These are phyloP conservation scores for Nicator chloris DNA, from an alignment of 2,113 vertebrate species.

Conservation along the genomic window DNA sequence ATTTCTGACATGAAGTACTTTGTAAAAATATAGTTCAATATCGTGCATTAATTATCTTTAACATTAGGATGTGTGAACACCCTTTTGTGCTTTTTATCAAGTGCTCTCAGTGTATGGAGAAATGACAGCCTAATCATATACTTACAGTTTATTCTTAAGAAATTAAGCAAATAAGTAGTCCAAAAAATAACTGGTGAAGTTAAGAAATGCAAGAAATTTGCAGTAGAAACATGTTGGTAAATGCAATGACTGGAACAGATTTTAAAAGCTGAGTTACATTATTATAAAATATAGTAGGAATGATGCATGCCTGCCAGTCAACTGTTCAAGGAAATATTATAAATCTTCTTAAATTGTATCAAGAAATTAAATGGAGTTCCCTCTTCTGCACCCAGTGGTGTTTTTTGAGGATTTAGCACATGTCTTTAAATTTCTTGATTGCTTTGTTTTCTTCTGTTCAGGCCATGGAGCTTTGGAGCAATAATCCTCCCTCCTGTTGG, in stretches of 20 bases:
- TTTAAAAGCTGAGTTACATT: neutral
- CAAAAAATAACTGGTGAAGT: neutral
- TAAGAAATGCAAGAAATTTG: neutral
- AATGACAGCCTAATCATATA: neutral
- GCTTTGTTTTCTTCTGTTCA: neutral
- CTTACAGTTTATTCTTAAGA: neutral
- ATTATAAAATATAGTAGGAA: neutral
- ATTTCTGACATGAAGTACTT: neutral
- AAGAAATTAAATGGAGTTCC: neutral
- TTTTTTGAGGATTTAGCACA: neutral
- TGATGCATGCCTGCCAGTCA: neutral
- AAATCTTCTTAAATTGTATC: neutral
- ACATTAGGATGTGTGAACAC: neutral
- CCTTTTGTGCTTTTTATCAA: neutral
- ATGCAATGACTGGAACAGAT: neutral
- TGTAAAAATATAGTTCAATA: neutral
- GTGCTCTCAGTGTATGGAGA: neutral
- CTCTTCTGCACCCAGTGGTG: neutral
- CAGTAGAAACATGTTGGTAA: neutral
- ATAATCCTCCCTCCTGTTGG: neutral
- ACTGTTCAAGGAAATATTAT: neutral
- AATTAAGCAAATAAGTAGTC: neutral
- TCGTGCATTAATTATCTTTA: neutral
- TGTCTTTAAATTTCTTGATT: neutral
- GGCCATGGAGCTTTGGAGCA: neutral